Evolutionary conservation across 2,113 vertebrate genomes (phyloP).

Genomic region (Buteo buteo): DNA sequence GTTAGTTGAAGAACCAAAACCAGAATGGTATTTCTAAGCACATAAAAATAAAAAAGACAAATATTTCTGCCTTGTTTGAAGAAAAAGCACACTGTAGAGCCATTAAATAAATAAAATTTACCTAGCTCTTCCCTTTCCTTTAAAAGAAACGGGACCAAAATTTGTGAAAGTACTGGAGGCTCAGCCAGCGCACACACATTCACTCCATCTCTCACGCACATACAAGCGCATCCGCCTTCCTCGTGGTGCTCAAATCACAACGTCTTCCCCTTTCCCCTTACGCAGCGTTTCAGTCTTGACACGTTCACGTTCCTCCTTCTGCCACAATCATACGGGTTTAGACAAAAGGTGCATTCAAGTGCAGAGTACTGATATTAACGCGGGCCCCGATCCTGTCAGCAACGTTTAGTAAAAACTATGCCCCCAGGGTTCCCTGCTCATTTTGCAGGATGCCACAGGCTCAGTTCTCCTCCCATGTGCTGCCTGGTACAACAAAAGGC

Average conservation of each 20-base stretch:
- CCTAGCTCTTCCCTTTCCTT: background rate
- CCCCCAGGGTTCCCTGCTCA: background rate
- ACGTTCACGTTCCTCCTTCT: background rate
- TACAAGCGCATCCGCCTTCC: background rate
- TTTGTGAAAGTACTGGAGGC: background rate
- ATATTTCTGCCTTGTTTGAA: background rate
- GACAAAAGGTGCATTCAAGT: conserved; percentile 57
- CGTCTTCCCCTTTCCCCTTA: background rate
- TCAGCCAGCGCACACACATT: background rate
- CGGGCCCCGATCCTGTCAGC: background rate
- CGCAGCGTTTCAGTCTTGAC: background rate
- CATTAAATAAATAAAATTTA: conserved; percentile 26
- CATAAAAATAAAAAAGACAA: background rate
- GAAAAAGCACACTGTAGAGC: background rate
- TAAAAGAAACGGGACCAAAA: background rate
- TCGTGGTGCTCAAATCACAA: background rate
- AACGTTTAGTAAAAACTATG: background rate
- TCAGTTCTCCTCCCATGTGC: background rate
- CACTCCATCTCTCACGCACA: background rate
- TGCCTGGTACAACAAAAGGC: background rate
- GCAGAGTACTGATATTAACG: background rate
- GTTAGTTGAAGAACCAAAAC: background rate
- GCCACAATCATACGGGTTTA: background rate
- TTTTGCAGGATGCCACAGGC: background rate
- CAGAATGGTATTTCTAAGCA: background rate